Percentiles rank a stretch among this genome's conserved stretches.
These are phyloP conservation scores for Caenorhabditis panamensis DNA, from an alignment of 2,888 invertebrate species.

Conservation along the genomic window DNA sequence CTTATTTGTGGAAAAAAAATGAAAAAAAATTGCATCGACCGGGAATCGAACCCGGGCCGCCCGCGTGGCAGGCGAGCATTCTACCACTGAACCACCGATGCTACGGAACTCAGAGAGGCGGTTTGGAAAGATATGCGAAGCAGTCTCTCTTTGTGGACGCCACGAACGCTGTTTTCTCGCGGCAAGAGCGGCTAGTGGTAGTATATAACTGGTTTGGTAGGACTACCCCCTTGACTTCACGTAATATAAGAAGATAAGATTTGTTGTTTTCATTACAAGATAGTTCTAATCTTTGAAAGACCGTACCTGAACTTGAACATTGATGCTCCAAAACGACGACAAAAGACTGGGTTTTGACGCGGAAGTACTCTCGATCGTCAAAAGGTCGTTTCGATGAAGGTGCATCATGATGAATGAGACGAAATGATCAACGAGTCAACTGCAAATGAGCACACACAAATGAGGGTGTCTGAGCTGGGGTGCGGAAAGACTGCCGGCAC, in stretches of 20 bases:
- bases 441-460: slow-evolving; percentile 26
- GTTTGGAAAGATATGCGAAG: neutral
- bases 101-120: slow-evolving; percentile 8
- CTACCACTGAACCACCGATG: slow-evolving; percentile 78
- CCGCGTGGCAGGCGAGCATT: slow-evolving; percentile 78
- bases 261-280: neutral
- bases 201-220: no score
- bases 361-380: slow-evolving; percentile 66
- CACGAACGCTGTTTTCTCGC: neutral
- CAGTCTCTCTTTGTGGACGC: neutral
- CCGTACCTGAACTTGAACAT: slow-evolving; percentile 66
- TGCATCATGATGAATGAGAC: slow-evolving; percentile 51
- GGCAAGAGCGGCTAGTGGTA: no score
- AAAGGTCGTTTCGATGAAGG: slow-evolving; percentile 57
- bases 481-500: slow-evolving; percentile 2
- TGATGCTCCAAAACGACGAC: slow-evolving; percentile 70
- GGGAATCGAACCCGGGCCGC: slow-evolving; percentile 79
- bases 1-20: neutral
- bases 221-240: no score
- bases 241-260: no score
- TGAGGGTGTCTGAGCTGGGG: slow-evolving; percentile 16
- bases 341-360: slow-evolving; percentile 70
- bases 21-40: slow-evolving; percentile 72
- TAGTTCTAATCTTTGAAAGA: neutral
- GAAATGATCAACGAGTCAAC: slow-evolving; percentile 12